Evolutionary conservation across 2,797 vertebrate genomes (phyloP).

Genomic region (Acropternis orthonyx): DNA sequence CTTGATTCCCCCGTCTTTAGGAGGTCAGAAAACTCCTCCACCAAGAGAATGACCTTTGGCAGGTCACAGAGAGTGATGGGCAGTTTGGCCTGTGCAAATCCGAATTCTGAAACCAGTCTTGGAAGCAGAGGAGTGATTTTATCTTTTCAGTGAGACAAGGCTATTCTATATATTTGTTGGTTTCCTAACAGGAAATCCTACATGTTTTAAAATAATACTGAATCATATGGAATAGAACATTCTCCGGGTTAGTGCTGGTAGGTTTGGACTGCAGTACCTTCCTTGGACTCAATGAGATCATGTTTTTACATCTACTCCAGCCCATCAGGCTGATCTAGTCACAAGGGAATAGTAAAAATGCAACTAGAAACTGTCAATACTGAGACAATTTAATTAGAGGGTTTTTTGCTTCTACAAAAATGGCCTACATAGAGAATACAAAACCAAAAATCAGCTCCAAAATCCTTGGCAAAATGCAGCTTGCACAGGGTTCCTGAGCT

Average conservation of each 20-base stretch:
- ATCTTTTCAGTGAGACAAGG: not conserved
- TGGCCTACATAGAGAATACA: not conserved
- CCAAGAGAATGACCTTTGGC: not conserved
- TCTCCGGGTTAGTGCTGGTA: not conserved
- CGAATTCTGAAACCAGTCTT: not conserved
- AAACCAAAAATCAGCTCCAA: not conserved
- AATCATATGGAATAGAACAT: not conserved
- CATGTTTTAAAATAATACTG: not conserved
- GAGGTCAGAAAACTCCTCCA: slow-evolving; percentile 20
- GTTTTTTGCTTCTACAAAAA: not conserved
- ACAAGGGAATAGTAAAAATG: not conserved
- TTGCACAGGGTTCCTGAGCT: not conserved
- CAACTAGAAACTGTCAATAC: not conserved
- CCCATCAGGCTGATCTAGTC: not conserved
- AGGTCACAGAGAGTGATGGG: not conserved
- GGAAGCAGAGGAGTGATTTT: not conserved
- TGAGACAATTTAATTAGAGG: not conserved
- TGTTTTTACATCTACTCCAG: not conserved
- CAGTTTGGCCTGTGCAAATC: not conserved
- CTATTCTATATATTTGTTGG: not conserved
- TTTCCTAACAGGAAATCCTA: not conserved
- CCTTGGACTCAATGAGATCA: not conserved
- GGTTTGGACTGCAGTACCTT: not conserved
- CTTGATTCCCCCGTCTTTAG: not conserved
- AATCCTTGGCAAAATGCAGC: not conserved